Conservation (phyloP, 2,888 invertebrate genomes). For the Euphydryas editha region DNA sequence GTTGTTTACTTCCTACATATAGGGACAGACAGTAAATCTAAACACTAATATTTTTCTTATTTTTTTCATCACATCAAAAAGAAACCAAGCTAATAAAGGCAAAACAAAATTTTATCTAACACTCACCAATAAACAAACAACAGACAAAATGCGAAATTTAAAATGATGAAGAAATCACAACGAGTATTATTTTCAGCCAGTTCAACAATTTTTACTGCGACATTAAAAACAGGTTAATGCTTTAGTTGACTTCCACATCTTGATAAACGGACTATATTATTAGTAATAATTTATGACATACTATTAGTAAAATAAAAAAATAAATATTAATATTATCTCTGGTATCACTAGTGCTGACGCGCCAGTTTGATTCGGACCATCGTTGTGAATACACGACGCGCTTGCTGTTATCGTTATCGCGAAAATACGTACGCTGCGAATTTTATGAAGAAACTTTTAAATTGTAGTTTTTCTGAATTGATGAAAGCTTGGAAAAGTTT, state of each 20-base stretch:
- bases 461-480: not conserved
- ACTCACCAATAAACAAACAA: not conserved
- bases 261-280: constrained; percentile 26
- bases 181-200: not conserved
- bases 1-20: too few species aligned
- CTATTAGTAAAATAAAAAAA: constrained; percentile 19
- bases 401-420: not conserved
- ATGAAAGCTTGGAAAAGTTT: not conserved
- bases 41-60: too few species aligned
- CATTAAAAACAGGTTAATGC: constrained; percentile 9
- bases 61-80: too few species aligned
- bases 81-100: too few species aligned
- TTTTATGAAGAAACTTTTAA: not conserved
- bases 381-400: constrained; percentile 26
- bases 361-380: constrained; percentile 34
- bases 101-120: not conserved
- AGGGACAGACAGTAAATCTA: too few species aligned
- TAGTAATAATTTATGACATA: constrained; percentile 30
- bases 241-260: constrained; percentile 9
- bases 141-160: not conserved
- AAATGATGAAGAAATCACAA: not conserved
- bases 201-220: constrained; percentile 7
- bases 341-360: constrained; percentile 19
- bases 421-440: constrained; percentile 10
- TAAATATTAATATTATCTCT: constrained; percentile 19